Evolutionary conservation across 2,113 vertebrate species (phyloP), one percentile per base, ranked within the genome.

Genomic region (Phrynosoma blainvillii): DNA sequence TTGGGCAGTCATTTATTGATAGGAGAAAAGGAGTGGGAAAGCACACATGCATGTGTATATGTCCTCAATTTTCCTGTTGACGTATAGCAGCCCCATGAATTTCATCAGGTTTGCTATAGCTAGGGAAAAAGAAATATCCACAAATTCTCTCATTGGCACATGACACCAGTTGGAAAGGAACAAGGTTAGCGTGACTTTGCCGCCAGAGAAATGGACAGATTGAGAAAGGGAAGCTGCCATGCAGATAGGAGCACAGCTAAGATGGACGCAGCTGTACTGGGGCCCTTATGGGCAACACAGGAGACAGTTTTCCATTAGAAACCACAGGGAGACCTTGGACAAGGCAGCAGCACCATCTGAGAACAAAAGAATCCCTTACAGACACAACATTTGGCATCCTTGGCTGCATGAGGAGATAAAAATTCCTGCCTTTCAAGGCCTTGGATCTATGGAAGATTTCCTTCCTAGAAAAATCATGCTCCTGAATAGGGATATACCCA

Each of bases 101-200:
- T 47, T 47, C 47, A 47, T 47, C 36, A 36, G 36, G 36, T 36
- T 36, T 88, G 83, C 86, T 93, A 79, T 90, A 91, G 93, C 87
- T 88, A 87, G 79, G 83, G 87, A 88, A 93, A 94, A 94, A 92
- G 90, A 93, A 90, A 93, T 88, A 94, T 94, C 83, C 89, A 92
- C 5, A 20, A 59, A 93, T 66, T 85, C 85, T 65, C 85, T 94
- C 93, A 84, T 82, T 85, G 85, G 94, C 88, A 3, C 88, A 93
- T 4, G 47, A 88, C 80, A 92, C 85, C 89, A 95, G 92, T 93
- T 89, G 88, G 90, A 88, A 86, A 95, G 11, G 2, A 13, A 92
- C 0, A 85, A 89, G 92, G 90, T 92, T 91, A 92, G 84, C 77
- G 90, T 87, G 94, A 94, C 92, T 92, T 93, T 94, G 93, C 82